These are phyloP conservation scores for Gallinago jamesoni DNA, from an alignment of 2,113 vertebrate species.

Conservation along the genomic window DNA sequence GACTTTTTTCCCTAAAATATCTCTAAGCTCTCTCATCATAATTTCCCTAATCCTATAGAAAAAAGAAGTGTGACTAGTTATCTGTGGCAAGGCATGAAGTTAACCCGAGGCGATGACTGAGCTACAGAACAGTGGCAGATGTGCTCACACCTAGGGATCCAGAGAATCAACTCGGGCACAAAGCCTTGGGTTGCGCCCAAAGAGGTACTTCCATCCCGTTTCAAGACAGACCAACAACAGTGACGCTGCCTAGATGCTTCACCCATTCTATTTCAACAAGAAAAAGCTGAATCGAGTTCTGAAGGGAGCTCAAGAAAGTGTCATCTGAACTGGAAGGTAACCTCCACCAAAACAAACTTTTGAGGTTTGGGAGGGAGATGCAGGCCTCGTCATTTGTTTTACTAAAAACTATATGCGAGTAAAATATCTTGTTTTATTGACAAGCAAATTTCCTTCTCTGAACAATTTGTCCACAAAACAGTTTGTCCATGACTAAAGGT, in stretches of 20 bases:
- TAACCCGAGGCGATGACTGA: neutral
- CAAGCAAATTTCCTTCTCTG: neutral
- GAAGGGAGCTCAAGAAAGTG: neutral
- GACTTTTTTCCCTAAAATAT: neutral
- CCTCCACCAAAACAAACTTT: neutral
- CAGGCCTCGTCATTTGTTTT: neutral
- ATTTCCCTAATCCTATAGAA: neutral
- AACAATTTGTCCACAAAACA: neutral
- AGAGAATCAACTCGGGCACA: neutral
- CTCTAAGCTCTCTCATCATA: neutral
- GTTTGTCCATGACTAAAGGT: neutral
- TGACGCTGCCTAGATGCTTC: rapidly evolving
- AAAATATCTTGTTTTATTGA: neutral
- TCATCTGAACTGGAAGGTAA: neutral
- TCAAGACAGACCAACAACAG: neutral
- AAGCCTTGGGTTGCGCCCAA: neutral
- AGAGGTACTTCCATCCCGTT: neutral
- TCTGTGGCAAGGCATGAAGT: neutral
- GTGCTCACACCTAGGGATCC: neutral
- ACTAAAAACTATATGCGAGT: neutral
- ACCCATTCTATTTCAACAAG: neutral
- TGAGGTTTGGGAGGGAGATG: neutral
- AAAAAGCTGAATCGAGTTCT: neutral
- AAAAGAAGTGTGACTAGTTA: neutral
- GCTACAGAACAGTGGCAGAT: rapidly evolving